Evolutionary conservation across 2,797 vertebrate species (phyloP).

Genomic region (Allochrocebus solatus): DNA sequence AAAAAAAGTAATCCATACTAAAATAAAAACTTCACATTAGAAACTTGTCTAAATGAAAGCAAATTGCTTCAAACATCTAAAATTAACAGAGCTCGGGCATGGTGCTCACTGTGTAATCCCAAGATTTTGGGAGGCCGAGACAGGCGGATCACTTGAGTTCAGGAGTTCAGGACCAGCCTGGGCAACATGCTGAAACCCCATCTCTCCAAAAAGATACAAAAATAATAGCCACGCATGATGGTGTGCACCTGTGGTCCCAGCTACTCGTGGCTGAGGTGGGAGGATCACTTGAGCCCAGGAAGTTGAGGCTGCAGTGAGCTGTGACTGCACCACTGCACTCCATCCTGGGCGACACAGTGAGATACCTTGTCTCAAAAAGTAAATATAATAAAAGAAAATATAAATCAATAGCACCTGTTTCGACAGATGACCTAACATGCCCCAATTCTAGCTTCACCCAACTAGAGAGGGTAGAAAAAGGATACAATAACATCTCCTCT

Average conservation of each 20-base stretch:
- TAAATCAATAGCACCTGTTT: background rate
- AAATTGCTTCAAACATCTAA: background rate
- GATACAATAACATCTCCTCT: background rate
- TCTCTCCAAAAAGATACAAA: background rate
- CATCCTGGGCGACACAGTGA: background rate
- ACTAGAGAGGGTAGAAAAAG: background rate
- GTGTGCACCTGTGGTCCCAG: background rate
- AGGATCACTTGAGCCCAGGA: background rate
- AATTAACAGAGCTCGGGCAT: background rate
- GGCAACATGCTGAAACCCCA: background rate
- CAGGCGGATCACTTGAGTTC: background rate
- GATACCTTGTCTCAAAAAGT: background rate
- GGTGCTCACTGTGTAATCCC: background rate
- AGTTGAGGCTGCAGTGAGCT: background rate
- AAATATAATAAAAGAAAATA: background rate
- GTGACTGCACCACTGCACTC: background rate
- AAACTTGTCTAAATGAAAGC: background rate
- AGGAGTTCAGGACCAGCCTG: background rate
- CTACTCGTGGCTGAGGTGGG: background rate
- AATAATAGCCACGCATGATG: background rate
- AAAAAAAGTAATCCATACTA: background rate
- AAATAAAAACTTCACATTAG: background rate
- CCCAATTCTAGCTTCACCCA: background rate
- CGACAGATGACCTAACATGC: background rate
- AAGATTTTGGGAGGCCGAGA: background rate